Evolutionary conservation across 2,888 invertebrate genomes (phyloP).

Genomic region (Eulithis testata): DNA sequence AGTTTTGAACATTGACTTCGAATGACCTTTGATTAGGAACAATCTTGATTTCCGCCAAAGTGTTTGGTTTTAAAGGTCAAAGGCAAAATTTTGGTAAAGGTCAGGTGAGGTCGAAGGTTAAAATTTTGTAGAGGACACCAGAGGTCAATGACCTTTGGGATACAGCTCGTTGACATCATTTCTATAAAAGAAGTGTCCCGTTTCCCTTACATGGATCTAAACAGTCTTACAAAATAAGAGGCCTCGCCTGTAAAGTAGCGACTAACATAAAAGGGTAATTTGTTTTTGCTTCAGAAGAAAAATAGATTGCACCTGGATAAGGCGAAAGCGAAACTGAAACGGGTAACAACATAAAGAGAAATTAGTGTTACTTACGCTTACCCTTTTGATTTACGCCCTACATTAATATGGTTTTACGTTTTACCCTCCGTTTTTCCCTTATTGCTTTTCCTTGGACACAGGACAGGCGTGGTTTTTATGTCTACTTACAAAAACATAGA

Average conservation of each 20-base stretch:
- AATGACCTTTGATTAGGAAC: too few relatives aligned
- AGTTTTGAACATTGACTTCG: too few relatives aligned
- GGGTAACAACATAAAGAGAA: slow-evolving; percentile 75
- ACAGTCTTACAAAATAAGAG: neutral
- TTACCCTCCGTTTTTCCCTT: neutral
- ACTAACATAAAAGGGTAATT: slow-evolving; percentile 61
- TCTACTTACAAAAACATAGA: neutral
- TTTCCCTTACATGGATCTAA: neutral
- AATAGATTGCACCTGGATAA: slow-evolving; percentile 84
- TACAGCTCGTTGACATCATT: too few relatives aligned
- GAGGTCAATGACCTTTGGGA: too few relatives aligned
- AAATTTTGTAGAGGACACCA: too few relatives aligned
- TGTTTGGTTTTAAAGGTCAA: too few relatives aligned
- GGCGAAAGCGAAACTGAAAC: slow-evolving; percentile 81
- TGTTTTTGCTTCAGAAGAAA: slow-evolving; percentile 84
- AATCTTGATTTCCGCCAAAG: too few relatives aligned
- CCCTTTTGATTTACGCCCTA: slow-evolving; percentile 74
- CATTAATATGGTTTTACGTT: slow-evolving; percentile 53
- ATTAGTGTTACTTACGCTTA: slow-evolving; percentile 75
- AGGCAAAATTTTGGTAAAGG: too few relatives aligned
- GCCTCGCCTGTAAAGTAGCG: slow-evolving; percentile 25
- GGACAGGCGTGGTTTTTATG: neutral
- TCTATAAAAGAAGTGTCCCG: too few relatives aligned
- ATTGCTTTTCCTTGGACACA: neutral
- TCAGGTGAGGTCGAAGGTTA: too few relatives aligned